Base-by-base conservation (phyloP, 2,797 vertebrate genomes). In the Labroides dimidiatus region DNA sequence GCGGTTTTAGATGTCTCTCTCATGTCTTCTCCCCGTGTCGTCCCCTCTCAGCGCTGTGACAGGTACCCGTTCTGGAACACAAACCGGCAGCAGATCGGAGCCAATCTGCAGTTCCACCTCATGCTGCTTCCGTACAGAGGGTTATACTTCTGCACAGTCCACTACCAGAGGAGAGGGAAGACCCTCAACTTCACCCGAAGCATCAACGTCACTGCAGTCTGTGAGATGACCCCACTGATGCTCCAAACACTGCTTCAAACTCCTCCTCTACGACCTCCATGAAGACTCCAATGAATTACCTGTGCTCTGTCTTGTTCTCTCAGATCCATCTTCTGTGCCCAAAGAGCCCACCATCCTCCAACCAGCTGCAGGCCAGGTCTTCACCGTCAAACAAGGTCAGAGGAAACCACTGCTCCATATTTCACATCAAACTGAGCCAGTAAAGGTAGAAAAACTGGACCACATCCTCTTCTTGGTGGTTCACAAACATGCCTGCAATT, bases 71-170 rank as follows among this genome's bases (percentile, higher is more conserved):
- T 21, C 24, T 72, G 64, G 62, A 4, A 13, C 16, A 4, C 0
- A 0, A 0, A 86, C 3, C 57, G 71, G 7, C 1, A 79, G 58
- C 48, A 67, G 59, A 45, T 15, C 0, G 75, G 93, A 44, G 30
- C 12, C 49, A 1, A 36, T 2, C 81, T 99, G 45, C 64, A 63
- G 24, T 80, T 97, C 6, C 12, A 62, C 53, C 11, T 77, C 48
- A 94, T 96, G 80, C 0, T 53, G 3, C 10, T 24, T 0, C 0
- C 0, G 0, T 93, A 86, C 1, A 45, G 73, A 16, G 96, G 94
- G 3, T 71, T 91, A 6, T 98, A 98, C 63, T 94, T 92, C 1
- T 99, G 97, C 47, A 79, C 89, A 1, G 94, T 96, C 17, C 88
- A 74, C 0, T 97, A 93, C 80, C 86, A 75, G 69, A 93, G 94